Base-by-base conservation (phyloP, 2,797 vertebrate species). In the Gadopsis marmoratus region DNA sequence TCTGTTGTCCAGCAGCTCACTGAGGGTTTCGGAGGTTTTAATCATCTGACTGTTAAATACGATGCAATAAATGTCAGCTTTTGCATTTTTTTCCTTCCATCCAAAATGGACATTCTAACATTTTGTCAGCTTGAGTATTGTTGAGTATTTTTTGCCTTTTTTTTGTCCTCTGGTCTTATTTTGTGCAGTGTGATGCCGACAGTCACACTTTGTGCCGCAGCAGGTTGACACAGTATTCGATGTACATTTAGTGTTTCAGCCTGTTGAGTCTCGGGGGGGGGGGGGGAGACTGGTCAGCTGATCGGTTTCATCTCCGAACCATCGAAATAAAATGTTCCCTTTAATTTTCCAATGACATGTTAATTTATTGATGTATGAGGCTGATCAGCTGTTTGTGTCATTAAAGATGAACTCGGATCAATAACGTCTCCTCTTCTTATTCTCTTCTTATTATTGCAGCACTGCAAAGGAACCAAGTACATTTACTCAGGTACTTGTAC, bases 381-480 rank as follows among this genome's bases (percentile, higher is more conserved):
- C 60, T 61, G 53, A 45, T 37, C 56, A 6, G 74, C 37, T 61
- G 85, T 84, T 81, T 71, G 58, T 83, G 74, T 74, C 85, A 89
- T 81, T 86, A 74, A 90, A 90, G 70, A 71, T 51, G 65, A 84
- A 56, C 62, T 80, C 43, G 4, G 60, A 81, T 74, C 68, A 45
- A 21, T 7, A 0, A 37, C 1, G 66, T 50, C 21, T 75, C 51
- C 4, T 39, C 37, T 0, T 43, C 10, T 69, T 26, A 0, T 39
- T 76, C 14, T n/a, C n/a, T n/a, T n/a, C n/a, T n/a, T n/a, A n/a
- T n/a, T n/a, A n/a, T n/a, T n/a, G 26, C 39, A 26, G 10, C 12
- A 2, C 7, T 5, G n/a, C 43, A 21, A 23, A 45, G 21, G 62
- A 29, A 33, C 8, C 9, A 8, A 41, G 43, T 29, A 41, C 29